Evolutionary conservation across 1,140 invertebrate species (phyloP).

Genomic region (Sipha flava): DNA sequence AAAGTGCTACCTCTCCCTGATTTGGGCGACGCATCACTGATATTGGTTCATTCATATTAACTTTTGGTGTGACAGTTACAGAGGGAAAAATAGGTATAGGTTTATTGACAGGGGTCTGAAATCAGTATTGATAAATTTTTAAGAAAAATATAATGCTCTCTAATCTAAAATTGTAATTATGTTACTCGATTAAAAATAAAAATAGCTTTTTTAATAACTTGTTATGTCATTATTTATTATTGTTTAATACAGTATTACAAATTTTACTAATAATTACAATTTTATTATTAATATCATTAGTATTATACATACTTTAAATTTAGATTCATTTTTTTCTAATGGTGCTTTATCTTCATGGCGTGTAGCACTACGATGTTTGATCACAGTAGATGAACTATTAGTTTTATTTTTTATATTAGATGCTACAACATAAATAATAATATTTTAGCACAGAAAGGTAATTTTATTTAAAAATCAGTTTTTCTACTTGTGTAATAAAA

Average conservation of each 20-base stretch:
- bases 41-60: slow-evolving; percentile 52
- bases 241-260: too few relatives aligned
- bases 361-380: neutral
- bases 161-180: too few relatives aligned
- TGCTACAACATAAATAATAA: too few relatives aligned
- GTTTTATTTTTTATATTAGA: too few relatives aligned
- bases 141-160: neutral
- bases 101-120: slow-evolving; percentile 28
- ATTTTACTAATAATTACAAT: too few relatives aligned
- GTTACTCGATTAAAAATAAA: too few relatives aligned
- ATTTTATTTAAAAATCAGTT: too few relatives aligned
- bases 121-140: neutral
- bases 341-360: neutral
- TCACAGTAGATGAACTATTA: neutral
- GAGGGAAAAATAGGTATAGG: neutral
- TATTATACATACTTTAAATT: neutral
- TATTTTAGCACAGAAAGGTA: too few relatives aligned
- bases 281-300: neutral
- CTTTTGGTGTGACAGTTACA: slow-evolving; percentile 35
- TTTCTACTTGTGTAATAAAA: too few relatives aligned
- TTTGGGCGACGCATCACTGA: slow-evolving; percentile 53
- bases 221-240: neutral
- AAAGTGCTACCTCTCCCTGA: slow-evolving; percentile 57
- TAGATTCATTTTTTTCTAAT: neutral
- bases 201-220: too few relatives aligned